Percentiles rank a stretch among this genome's conserved stretches.
phyloP scores from a whole-genome alignment of 1,140 invertebrate species.

The Trachelipus rathkii region DNA sequence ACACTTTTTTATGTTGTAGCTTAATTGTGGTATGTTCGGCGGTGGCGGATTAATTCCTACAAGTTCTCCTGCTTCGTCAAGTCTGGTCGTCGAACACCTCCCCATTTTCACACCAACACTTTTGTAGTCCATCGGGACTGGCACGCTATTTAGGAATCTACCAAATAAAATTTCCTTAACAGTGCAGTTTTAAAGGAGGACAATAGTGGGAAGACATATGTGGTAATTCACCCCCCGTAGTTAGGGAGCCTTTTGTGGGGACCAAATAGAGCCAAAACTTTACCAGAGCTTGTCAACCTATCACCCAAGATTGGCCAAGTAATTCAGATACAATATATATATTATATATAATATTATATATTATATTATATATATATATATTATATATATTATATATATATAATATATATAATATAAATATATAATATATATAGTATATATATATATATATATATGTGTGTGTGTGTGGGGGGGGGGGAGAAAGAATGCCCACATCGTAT shows the following conservation, averaged over 20 bases:
- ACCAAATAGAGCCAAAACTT: constrained; percentile 36
- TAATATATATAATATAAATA: too few relatives aligned
- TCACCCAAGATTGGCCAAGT: too few relatives aligned
- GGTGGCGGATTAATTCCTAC: constrained; percentile 39
- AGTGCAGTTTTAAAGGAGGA: constrained; percentile 30
- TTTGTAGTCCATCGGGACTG: constrained; percentile 49
- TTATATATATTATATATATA: too few relatives aligned
- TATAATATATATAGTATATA: too few relatives aligned
- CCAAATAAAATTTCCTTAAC: constrained; percentile 51
- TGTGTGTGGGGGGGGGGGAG: too few relatives aligned
- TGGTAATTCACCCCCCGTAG: constrained; percentile 36
- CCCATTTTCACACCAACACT: constrained; percentile 32
- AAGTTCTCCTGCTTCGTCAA: constrained; percentile 42
- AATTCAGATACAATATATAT: too few relatives aligned
- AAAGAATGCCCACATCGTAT: too few relatives aligned
- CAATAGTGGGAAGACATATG: constrained; percentile 42
- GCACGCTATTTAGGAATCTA: constrained; percentile 60
- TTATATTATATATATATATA: too few relatives aligned
- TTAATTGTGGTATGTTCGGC: too few relatives aligned
- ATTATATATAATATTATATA: too few relatives aligned
- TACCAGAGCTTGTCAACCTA: constrained; percentile 43
- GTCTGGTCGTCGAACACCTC: constrained; percentile 42
- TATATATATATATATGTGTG: too few relatives aligned
- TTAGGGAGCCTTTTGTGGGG: constrained; percentile 22
- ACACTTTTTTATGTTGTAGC: too few relatives aligned